These are phyloP conservation scores for Rhinichthys klamathensis DNA, from an alignment of 2,113 vertebrate genomes.

Conservation along the genomic window DNA sequence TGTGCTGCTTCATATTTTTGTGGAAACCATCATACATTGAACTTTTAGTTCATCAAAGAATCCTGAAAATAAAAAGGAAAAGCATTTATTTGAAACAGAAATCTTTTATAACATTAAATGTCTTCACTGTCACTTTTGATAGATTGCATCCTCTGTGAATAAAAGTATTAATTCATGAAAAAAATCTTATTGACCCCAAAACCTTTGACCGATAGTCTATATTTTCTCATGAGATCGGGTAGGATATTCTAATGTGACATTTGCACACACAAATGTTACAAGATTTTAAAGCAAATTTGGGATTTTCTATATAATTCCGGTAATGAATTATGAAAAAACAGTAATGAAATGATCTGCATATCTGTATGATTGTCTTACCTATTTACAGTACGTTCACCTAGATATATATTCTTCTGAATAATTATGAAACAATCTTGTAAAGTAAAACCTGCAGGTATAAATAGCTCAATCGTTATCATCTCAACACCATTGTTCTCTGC, in stretches of 20 bases:
- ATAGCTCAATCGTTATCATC: not conserved
- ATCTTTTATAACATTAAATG: not conserved
- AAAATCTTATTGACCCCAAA: not conserved
- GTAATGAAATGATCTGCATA: not conserved
- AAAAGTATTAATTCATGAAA: not conserved
- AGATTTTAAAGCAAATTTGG: no score
- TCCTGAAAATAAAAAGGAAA: no score
- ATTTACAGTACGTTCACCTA: not conserved
- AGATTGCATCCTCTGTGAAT: not conserved
- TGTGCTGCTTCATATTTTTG: not conserved
- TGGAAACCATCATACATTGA: not conserved
- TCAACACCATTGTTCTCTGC: not conserved
- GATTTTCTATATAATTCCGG: not conserved
- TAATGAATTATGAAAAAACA: not conserved
- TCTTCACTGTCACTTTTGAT: not conserved
- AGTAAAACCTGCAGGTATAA: not conserved
- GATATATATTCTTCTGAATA: not conserved
- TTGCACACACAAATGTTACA: not conserved
- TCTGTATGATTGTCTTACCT: slow-evolving; percentile 6
- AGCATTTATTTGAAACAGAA: no score
- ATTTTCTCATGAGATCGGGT: not conserved
- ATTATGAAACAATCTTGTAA: not conserved
- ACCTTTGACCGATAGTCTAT: not conserved
- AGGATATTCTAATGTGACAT: not conserved
- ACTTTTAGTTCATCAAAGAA: no score